Percentiles rank a stretch among this genome's conserved stretches.
Conservation (phyloP, 1,140 invertebrate genomes). For the Apolygus lucorum region DNA sequence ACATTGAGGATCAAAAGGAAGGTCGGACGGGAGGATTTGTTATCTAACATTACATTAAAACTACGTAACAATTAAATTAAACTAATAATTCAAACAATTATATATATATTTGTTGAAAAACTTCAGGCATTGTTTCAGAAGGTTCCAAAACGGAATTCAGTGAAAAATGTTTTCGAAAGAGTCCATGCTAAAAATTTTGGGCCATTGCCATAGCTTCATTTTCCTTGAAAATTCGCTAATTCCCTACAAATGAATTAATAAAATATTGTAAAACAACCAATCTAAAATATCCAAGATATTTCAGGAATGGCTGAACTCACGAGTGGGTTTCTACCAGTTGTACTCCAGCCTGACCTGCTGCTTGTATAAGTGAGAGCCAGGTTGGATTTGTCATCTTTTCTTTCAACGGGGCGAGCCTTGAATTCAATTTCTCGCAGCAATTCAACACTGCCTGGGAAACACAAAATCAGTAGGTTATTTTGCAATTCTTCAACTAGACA, state of each 20-base stretch:
- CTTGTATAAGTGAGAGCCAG: conserved; percentile 57
- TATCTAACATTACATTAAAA: too few relatives aligned
- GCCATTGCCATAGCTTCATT: too few relatives aligned
- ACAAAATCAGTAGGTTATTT: too few relatives aligned
- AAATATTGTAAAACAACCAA: not conserved
- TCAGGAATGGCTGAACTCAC: conserved; percentile 39
- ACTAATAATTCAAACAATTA: not conserved
- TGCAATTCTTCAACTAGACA: too few relatives aligned
- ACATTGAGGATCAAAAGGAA: too few relatives aligned
- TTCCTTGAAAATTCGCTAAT: too few relatives aligned
- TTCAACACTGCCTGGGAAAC: conserved; percentile 49
- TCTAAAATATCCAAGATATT: not conserved
- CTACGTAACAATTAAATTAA: too few relatives aligned
- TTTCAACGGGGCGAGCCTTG: conserved; percentile 53
- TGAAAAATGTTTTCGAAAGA: too few relatives aligned
- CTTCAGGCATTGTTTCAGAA: too few relatives aligned
- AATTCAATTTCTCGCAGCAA: conserved; percentile 55
- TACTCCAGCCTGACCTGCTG: conserved; percentile 48
- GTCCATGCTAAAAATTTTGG: too few relatives aligned
- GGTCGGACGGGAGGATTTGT: too few relatives aligned
- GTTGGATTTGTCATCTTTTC: conserved; percentile 47
- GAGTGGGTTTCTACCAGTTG: conserved; percentile 56
- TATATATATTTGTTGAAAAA: not conserved
- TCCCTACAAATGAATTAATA: not conserved
- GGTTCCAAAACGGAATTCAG: too few relatives aligned